Base-by-base conservation (phyloP, 2,888 invertebrate genomes). In the Sarcophaga caerulescens region DNA sequence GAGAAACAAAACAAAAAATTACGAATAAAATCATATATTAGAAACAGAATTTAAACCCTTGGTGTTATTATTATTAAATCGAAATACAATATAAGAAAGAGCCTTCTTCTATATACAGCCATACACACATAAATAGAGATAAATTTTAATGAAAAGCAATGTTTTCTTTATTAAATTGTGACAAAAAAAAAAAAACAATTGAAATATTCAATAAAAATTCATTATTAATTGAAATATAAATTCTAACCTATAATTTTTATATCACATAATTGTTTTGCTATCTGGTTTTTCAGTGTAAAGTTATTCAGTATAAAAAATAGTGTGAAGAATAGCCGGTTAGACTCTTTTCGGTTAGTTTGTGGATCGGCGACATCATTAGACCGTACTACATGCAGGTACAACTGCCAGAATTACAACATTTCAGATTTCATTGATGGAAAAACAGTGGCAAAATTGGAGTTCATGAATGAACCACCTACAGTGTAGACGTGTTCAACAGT, bases 121-220 rank as follows among this genome's bases (percentile, higher is more conserved):
- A 74, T 47, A 66, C 44, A 80, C 52, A 78, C 4, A 57, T 8
- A 52, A 47, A 44, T 57, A 14, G 3, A 44, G 6, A 63, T 19
- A 63, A 21, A 62, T 14, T 47, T 17, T 75, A 63, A 59, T 62
- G 11, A 65, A 73, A 84, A 79, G 79, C 75, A 83, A 83, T 83
- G 78, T 78, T 78, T 83, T 83, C 44, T 78, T 73, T 60, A 57
- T 68, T 60, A 62, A 66, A 45, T 65, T 75, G 14, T 71, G 8
- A 52, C 52, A 14, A 52, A 17, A 76, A 60, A 60, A 60, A 80
- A 52, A 17, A 76, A 60, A 60, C 47, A 80, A 45, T 12, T 23
- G 66, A 79, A 59, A 60, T 66, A 80, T 57, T 80, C 60, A 80
- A 68, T 74, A 80, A 80, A 79, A 79, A 52, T 19, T 44, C 52